Evolutionary conservation across 2,113 vertebrate species (phyloP), one percentile per base, ranked within the genome.

Genomic region (Cinclus mexicanus): DNA sequence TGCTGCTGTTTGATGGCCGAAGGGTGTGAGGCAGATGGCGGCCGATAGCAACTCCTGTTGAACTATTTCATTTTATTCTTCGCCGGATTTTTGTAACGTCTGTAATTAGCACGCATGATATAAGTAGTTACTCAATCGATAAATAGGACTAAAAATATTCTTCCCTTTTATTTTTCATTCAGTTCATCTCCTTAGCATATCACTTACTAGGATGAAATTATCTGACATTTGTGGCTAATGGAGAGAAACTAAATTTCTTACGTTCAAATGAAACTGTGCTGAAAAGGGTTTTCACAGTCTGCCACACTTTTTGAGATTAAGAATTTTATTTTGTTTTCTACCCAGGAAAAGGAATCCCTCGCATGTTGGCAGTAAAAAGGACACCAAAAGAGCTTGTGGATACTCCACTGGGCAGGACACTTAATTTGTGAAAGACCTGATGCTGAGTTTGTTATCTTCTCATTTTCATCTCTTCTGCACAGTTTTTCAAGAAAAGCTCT

Each of bases 251-350:
- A 7, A 46, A 75, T 60, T 77, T 63, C 76, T 83, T 77, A 33
- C 41, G 77, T 89, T 69, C n/a, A 59, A 10, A 77, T 70, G 71
- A 35, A 94, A 81, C 56, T 75, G 63, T 0, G 0, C 39, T 67
- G 64, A 53, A 91, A 95, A 92, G 39, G 24, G 17, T 63, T 94
- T 94, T 89, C 84, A 92, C 41, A 87, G 72, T 52, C 83, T 84
- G 61, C 8, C 49, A 68, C 35, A 7, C n/a, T 76, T 70, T 55
- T 33, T 70, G n/a, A 71, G 35, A 56, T 46, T n/a, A 76, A 29
- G 33, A 86, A 35, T 80, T 76, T 71, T 87, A 46, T 63, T 92
- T 61, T 79, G 24, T 50, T 91, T 87, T 82, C 20, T 41, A 50
- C 29, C 22, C 35, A 52, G 44, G n/a, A 87, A 75, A 60, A 89